Conservation (phyloP, 2,113 vertebrate species). For the Machaerirhynchus nigripectus region DNA sequence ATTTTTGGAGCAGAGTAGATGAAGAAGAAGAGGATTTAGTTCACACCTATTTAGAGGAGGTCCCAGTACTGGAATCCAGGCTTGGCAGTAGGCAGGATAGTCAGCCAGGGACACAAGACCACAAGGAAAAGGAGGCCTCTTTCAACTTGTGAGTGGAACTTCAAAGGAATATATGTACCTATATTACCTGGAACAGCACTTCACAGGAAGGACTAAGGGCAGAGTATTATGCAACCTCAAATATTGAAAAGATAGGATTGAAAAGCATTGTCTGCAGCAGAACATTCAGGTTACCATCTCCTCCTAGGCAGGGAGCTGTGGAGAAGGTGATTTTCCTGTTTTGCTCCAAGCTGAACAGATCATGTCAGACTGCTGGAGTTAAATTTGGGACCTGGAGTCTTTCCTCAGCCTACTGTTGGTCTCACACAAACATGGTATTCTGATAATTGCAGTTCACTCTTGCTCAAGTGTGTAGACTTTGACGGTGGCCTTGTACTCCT, state of each 20-base stretch:
- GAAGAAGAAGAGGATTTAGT: constrained; percentile 52
- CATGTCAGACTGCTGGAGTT: not conserved
- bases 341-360: not conserved
- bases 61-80: constrained; percentile 45
- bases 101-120: constrained; percentile 22
- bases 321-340: too few relatives aligned
- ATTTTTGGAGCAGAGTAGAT: constrained; percentile 59
- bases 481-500: not conserved
- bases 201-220: not conserved
- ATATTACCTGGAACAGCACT: not conserved
- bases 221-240: not conserved
- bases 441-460: not conserved
- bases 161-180: not conserved
- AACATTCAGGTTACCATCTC: not conserved
- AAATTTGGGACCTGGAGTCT: not conserved
- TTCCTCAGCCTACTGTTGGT: not conserved
- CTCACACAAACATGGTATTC: not conserved
- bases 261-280: not conserved
- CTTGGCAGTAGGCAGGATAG: constrained; percentile 65
- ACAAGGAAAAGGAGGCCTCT: constrained; percentile 44
- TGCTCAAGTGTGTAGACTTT: not conserved
- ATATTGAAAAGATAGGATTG: not conserved
- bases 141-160: constrained; percentile 57
- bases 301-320: not conserved
- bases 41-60: constrained; percentile 54